Conservation (phyloP, 1,140 invertebrate genomes). For the Drosophila biarmipes region DNA sequence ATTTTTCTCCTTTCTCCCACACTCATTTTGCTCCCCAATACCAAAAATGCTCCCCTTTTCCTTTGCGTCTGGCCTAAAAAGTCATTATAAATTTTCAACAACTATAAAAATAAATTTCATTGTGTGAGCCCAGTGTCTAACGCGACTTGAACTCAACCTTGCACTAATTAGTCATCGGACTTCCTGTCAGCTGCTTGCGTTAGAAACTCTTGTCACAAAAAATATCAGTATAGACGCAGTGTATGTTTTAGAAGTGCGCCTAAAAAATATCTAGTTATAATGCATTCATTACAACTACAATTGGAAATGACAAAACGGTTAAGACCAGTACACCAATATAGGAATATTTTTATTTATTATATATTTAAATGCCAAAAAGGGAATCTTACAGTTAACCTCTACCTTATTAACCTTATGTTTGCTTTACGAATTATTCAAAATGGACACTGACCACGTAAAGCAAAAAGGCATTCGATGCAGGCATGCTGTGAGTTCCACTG, state of each 20-base stretch:
- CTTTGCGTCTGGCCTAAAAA: conserved; percentile 31
- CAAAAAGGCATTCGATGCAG: conserved; percentile 27
- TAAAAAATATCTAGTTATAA: conserved; percentile 15
- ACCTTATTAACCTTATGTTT: too few relatives aligned
- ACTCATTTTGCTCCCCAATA: not conserved
- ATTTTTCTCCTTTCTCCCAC: not conserved
- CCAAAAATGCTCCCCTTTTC: conserved; percentile 18
- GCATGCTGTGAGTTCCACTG: conserved; percentile 13
- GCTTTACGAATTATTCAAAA: too few relatives aligned
- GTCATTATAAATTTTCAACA: conserved; percentile 64
- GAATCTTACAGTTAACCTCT: not conserved
- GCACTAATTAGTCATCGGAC: conserved; percentile 78
- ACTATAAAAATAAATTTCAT: conserved; percentile 67
- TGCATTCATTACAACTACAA: too few relatives aligned
- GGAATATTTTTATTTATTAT: not conserved
- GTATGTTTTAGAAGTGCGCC: too few relatives aligned
- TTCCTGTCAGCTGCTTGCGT: conserved; percentile 48
- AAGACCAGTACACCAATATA: too few relatives aligned
- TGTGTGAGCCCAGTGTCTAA: conserved; percentile 12
- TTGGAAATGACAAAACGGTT: too few relatives aligned
- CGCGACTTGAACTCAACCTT: conserved; percentile 9
- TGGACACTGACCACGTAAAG: conserved; percentile 34
- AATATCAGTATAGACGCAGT: not conserved
- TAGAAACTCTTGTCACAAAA: not conserved
- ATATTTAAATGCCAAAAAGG: not conserved